Evolutionary conservation across 1,140 invertebrate genomes (phyloP).

Genomic region (Diabrotica virgifera): DNA sequence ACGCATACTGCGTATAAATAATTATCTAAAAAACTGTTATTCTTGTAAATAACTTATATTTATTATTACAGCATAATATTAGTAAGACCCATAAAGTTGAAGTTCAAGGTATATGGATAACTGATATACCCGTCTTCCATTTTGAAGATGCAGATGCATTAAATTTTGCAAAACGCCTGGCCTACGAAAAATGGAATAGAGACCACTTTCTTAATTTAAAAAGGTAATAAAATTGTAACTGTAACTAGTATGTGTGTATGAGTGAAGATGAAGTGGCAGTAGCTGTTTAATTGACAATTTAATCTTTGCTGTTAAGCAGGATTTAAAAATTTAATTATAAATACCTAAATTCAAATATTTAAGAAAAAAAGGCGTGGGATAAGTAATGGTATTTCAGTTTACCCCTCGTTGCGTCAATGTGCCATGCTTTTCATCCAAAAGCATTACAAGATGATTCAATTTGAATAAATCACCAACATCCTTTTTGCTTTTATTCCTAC

Average conservation of each 20-base stretch:
- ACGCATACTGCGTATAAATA: no score
- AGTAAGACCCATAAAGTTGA: conserved; percentile 44
- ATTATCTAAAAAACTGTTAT: no score
- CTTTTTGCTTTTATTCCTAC: no score
- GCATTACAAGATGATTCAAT: no score
- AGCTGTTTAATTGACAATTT: background rate
- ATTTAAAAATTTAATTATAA: background rate
- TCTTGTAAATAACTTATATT: no score
- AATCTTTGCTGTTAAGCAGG: background rate
- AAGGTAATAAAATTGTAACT: conserved; percentile 49
- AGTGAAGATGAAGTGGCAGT: background rate
- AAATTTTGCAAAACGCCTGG: conserved; percentile 59
- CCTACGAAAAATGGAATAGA: conserved; percentile 63
- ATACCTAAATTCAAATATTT: no score
- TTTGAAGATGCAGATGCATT: conserved; percentile 64
- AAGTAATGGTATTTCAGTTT: no score
- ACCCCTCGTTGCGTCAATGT: no score
- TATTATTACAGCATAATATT: conserved; percentile 9
- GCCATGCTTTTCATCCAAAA: no score
- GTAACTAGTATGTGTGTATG: background rate
- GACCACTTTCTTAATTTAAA: conserved; percentile 63
- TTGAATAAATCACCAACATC: no score
- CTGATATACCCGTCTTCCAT: conserved; percentile 56
- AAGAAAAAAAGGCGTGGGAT: no score
- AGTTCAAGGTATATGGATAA: conserved; percentile 53